Percentiles rank a stretch among this genome's conserved stretches.
phyloP scores from a whole-genome alignment of 2,888 invertebrate species.

The Chromoteleia sp. region DNA sequence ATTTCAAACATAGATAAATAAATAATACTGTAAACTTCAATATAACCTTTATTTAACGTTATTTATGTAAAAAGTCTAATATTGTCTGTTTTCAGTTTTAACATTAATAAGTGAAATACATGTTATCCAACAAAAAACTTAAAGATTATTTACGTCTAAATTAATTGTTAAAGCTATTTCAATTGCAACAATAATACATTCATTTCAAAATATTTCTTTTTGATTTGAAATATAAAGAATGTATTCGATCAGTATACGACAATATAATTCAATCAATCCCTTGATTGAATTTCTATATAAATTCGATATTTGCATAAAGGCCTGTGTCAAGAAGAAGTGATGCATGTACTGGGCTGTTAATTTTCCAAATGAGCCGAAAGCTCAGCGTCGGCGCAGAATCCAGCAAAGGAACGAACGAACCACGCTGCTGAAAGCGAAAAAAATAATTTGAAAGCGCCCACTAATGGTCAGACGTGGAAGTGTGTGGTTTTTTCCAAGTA shows the following conservation, averaged over 20 bases:
- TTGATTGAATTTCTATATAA: not conserved
- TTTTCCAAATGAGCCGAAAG: constrained; percentile 28
- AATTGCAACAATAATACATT: too few relatives aligned
- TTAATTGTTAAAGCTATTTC: too few relatives aligned
- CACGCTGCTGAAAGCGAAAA: constrained; percentile 11
- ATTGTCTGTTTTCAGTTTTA: too few relatives aligned
- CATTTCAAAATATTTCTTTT: too few relatives aligned
- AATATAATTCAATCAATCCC: not conserved
- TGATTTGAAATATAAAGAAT: too few relatives aligned
- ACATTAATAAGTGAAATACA: too few relatives aligned
- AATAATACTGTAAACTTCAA: too few relatives aligned
- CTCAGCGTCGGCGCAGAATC: not conserved
- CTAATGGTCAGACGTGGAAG: constrained; percentile 45
- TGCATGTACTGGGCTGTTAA: constrained; percentile 39
- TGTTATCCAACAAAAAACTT: too few relatives aligned
- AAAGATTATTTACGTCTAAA: not conserved
- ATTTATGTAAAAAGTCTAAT: too few relatives aligned
- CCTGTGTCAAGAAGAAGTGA: constrained; percentile 28
- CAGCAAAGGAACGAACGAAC: constrained; percentile 1
- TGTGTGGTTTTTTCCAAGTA: constrained; percentile 34
- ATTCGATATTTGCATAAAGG: not conserved
- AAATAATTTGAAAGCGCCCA: constrained; percentile 37
- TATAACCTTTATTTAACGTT: too few relatives aligned
- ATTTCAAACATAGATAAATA: too few relatives aligned
- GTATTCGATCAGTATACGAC: too few relatives aligned